Evolutionary conservation across 1,140 invertebrate genomes (phyloP).

Genomic region (Diabrotica virgifera): DNA sequence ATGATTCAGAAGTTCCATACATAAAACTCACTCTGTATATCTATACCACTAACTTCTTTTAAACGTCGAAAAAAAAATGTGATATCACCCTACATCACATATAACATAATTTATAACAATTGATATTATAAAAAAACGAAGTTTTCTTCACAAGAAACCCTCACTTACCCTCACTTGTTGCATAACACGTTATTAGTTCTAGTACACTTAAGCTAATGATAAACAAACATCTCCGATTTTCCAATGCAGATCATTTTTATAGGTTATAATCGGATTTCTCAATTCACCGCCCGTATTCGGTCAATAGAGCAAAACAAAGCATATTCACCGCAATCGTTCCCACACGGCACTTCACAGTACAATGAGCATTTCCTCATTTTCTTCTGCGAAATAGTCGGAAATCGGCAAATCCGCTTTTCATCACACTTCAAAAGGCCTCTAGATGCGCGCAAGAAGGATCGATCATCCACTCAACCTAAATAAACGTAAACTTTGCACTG

Average conservation of each 20-base stretch:
- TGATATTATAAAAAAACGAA: too few species aligned
- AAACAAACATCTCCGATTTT: too few species aligned
- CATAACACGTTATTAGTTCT: too few species aligned
- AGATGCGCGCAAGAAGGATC: conserved; percentile 5
- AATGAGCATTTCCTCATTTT: conserved; percentile 6
- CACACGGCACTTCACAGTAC: conserved; percentile 1
- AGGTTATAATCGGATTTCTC: neutral
- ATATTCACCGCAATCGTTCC: neutral
- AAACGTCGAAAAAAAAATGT: too few species aligned
- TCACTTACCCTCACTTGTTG: too few species aligned
- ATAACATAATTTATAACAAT: too few species aligned
- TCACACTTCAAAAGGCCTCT: conserved; percentile 7
- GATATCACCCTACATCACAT: too few species aligned
- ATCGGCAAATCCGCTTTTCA: conserved; percentile 10
- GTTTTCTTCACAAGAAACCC: too few species aligned
- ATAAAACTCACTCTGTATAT: too few species aligned
- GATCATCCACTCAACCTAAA: conserved; percentile 16
- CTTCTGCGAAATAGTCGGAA: conserved; percentile 1
- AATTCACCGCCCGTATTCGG: neutral
- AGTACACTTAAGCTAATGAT: too few species aligned
- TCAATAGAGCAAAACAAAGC: neutral
- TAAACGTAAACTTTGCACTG: conserved; percentile 13
- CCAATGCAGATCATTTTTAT: neutral
- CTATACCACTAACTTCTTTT: too few species aligned
- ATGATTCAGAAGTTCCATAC: too few species aligned